phyloP scores from a whole-genome alignment of 2,113 vertebrate species.

The Paralichthys olivaceus region DNA sequence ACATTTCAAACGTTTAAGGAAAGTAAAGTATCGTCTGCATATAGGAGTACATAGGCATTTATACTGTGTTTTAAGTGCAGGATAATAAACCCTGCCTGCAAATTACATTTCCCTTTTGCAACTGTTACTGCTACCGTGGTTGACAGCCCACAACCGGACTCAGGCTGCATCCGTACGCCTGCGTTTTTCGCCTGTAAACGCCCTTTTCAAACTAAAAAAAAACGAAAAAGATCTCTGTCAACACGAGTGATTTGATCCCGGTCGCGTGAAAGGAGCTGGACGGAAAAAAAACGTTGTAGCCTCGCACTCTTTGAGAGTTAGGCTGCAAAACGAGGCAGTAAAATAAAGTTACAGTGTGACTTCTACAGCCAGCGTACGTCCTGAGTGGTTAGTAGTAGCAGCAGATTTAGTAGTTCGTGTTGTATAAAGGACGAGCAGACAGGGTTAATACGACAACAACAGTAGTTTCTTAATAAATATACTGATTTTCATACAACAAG shows the following conservation, averaged over 20 bases:
- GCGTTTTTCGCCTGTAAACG: background rate
- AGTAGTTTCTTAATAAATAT: slow-evolving; percentile 61
- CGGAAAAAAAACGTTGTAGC: too few species aligned
- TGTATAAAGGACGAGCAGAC: slow-evolving; percentile 27
- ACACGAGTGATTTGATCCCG: too few species aligned
- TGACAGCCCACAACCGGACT: background rate
- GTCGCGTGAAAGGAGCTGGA: too few species aligned
- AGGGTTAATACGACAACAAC: slow-evolving; percentile 8
- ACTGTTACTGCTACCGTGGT: background rate
- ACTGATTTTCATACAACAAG: slow-evolving; percentile 12
- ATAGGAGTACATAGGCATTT: background rate
- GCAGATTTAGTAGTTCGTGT: slow-evolving; percentile 26
- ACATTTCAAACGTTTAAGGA: background rate
- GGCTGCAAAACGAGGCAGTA: background rate
- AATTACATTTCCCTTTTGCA: slow-evolving; percentile 20
- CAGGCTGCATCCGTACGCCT: too few species aligned
- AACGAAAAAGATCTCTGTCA: too few species aligned
- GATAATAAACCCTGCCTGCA: slow-evolving; percentile 15
- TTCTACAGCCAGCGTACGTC: slow-evolving; percentile 28
- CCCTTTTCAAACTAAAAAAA: background rate
- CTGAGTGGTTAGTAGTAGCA: slow-evolving; percentile 68
- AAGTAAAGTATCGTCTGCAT: slow-evolving; percentile 23
- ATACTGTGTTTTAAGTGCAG: background rate
- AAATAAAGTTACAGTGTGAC: background rate
- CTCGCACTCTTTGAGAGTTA: background rate